These are phyloP conservation scores for Drosophila carrolli DNA, from an alignment of 1,140 invertebrate species.

Conservation along the genomic window DNA sequence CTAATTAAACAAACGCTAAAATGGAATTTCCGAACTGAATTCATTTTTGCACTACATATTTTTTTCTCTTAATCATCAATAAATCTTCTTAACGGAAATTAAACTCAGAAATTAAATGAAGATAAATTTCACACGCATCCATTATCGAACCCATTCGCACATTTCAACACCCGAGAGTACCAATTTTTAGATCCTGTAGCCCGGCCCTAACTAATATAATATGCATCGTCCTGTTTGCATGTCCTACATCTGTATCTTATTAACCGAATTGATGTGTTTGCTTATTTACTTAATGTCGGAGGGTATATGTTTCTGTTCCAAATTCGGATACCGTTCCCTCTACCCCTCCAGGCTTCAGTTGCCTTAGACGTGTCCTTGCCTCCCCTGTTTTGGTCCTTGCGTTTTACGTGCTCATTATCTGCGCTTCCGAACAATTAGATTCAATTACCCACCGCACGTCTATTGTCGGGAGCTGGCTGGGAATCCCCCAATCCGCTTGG, in stretches of 20 bases:
- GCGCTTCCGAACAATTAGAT: slow-evolving; percentile 79
- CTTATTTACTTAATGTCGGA: slow-evolving; percentile 48
- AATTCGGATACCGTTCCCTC: slow-evolving; percentile 19
- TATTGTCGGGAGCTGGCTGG: slow-evolving; percentile 34
- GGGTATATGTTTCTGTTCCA: slow-evolving; percentile 37
- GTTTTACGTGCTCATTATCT: slow-evolving; percentile 78
- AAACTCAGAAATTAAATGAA: too few species aligned
- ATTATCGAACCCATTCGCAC: neutral
- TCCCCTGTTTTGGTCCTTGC: slow-evolving; percentile 30
- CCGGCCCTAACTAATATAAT: slow-evolving; percentile 15
- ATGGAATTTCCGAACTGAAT: too few species aligned
- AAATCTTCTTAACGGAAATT: slow-evolving; percentile 4
- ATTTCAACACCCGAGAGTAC: neutral
- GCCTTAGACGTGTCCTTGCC: slow-evolving; percentile 6
- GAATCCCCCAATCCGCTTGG: slow-evolving; percentile 1
- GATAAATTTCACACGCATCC: neutral
- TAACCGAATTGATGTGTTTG: slow-evolving; percentile 60
- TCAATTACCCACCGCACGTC: slow-evolving; percentile 64
- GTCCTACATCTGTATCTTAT: slow-evolving; percentile 49
- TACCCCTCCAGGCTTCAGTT: slow-evolving; percentile 5
- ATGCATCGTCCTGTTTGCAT: slow-evolving; percentile 41
- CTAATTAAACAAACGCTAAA: too few species aligned
- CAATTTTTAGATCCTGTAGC: neutral
- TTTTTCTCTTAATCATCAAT: neutral
- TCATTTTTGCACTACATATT: too few species aligned